Evolutionary conservation across 2,888 invertebrate species (phyloP).

Genomic region (Drosophila tripunctata): DNA sequence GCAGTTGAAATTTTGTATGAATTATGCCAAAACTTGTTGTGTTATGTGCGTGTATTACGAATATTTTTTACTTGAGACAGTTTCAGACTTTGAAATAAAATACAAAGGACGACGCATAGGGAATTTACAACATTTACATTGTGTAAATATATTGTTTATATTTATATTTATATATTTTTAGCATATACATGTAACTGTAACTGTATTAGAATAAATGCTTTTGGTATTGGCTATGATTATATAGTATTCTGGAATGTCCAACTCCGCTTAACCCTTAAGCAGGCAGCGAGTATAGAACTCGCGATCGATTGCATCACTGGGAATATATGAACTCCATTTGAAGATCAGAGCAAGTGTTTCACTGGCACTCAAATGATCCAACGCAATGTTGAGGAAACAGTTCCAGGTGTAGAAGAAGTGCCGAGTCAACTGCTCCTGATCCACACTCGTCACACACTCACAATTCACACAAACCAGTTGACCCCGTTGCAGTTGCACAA

Average conservation of each 20-base stretch:
- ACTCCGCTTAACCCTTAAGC: conserved; percentile 72
- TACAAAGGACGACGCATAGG: conserved; percentile 32
- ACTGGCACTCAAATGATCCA: conserved; percentile 80
- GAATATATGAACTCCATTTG: conserved; percentile 83
- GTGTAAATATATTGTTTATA: too few relatives aligned
- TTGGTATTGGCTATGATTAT: conserved; percentile 68
- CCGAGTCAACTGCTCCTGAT: conserved; percentile 79
- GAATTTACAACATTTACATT: conserved; percentile 36
- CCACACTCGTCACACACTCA: conserved; percentile 77
- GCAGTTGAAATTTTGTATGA: conserved; percentile 69
- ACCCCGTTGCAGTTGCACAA: conserved; percentile 82
- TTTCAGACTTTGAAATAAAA: conserved; percentile 48
- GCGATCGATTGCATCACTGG: conserved; percentile 83
- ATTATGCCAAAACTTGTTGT: conserved; percentile 63
- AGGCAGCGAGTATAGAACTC: conserved; percentile 84
- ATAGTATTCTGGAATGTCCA: conserved; percentile 34
- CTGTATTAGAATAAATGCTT: conserved; percentile 71
- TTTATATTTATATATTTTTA: too few relatives aligned
- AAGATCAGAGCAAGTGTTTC: conserved; percentile 81
- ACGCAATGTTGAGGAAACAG: conserved; percentile 81
- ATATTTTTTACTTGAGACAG: conserved; percentile 32
- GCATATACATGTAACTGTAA: conserved; percentile 20
- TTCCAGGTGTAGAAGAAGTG: conserved; percentile 84
- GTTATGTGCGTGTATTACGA: conserved; percentile 46
- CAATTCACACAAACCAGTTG: conserved; percentile 83